phyloP scores from a whole-genome alignment of 2,888 invertebrate genomes.

The Drosophila borborema region DNA sequence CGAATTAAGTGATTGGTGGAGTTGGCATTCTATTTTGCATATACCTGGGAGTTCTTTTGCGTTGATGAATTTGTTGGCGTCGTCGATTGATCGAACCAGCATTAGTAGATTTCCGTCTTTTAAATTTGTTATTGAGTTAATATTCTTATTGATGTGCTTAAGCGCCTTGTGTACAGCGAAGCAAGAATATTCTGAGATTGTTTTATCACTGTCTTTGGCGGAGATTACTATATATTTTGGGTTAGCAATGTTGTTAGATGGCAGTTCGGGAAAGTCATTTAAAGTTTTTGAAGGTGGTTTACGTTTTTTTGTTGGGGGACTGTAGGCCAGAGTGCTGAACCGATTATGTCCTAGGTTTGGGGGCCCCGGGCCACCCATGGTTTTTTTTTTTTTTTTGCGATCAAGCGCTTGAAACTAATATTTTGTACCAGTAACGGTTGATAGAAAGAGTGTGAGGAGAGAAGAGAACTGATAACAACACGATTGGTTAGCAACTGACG shows the following conservation, averaged over 20 bases:
- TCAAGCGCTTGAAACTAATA: not conserved
- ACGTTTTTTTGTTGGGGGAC: not conserved
- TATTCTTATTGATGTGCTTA: conserved; percentile 21
- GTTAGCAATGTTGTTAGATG: no score
- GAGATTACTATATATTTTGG: conserved; percentile 23
- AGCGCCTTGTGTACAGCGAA: conserved; percentile 25
- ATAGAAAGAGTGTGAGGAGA: not conserved
- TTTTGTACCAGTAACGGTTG: not conserved
- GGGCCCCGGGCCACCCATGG: no score
- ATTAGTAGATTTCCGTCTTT: conserved; percentile 16
- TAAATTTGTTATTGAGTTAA: no score
- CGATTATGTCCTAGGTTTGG: no score
- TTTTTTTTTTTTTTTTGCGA: conserved; percentile 1
- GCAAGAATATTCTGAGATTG: conserved; percentile 24
- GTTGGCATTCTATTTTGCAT: conserved; percentile 16
- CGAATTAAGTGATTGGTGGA: conserved; percentile 20
- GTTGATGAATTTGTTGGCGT: conserved; percentile 24
- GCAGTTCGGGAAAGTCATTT: no score
- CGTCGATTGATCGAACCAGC: conserved; percentile 5
- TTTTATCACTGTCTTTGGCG: conserved; percentile 29
- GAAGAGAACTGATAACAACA: conserved; percentile 1
- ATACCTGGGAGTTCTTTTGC: conserved; percentile 13
- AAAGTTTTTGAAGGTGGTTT: no score
- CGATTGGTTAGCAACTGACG: conserved; percentile 17
- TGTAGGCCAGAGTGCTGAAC: no score